Percentiles rank a stretch among this genome's conserved stretches.
Conservation (phyloP, 1,140 invertebrate genomes). For the Mamestra configurata region DNA sequence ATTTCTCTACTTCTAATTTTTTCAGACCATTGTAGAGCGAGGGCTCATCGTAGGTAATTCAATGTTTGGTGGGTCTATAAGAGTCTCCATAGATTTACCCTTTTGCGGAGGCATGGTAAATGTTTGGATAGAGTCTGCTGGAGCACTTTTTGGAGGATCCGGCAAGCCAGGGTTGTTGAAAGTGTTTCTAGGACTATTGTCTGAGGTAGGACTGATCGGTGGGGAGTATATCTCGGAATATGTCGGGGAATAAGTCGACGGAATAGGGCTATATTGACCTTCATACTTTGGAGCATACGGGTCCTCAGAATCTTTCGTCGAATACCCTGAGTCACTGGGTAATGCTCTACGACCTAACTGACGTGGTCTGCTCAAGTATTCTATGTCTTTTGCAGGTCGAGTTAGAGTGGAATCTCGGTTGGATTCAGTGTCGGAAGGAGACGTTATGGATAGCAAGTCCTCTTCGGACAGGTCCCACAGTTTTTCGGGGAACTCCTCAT, state of each 20-base stretch:
- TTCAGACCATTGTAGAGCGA: conserved; percentile 86
- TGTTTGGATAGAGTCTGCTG: conserved; percentile 79
- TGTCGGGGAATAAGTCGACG: conserved; percentile 83
- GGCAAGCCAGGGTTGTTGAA: conserved; percentile 79
- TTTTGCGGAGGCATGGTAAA: conserved; percentile 81
- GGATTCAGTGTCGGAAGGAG: conserved; percentile 89
- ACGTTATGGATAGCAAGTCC: conserved; percentile 88
- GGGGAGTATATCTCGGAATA: conserved; percentile 86
- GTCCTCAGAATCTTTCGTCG: conserved; percentile 82
- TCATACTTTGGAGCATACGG: conserved; percentile 80
- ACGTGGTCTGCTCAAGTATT: conserved; percentile 85
- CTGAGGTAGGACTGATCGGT: conserved; percentile 81
- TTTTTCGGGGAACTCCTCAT: conserved; percentile 93
- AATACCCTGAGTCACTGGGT: conserved; percentile 84
- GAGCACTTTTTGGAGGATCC: conserved; percentile 85
- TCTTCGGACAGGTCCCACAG: conserved; percentile 92
- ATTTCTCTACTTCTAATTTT: conserved; percentile 45
- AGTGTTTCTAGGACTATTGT: conserved; percentile 78
- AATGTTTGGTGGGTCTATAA: conserved; percentile 76
- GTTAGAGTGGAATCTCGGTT: conserved; percentile 86
- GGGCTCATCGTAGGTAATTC: conserved; percentile 82
- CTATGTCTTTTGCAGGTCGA: conserved; percentile 89
- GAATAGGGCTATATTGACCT: conserved; percentile 81
- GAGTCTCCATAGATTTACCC: conserved; percentile 83
- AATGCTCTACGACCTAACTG: conserved; percentile 88